Base-by-base conservation (phyloP, 2,888 invertebrate species). In the Torymus tubicola region DNA sequence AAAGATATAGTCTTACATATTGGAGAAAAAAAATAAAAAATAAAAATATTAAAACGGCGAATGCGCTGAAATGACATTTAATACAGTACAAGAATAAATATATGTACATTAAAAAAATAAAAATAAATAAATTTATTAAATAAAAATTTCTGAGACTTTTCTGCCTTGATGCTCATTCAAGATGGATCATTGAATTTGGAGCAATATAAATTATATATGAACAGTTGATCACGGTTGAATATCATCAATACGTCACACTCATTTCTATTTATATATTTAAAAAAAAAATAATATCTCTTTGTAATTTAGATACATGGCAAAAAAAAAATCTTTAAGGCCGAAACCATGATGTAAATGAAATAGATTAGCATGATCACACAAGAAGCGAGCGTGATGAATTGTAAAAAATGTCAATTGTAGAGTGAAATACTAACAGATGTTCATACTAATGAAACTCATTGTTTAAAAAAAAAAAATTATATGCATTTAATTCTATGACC, bases 281-380 rank as follows among this genome's bases (percentile, higher is more conserved):
- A 65, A 74, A 50, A 53, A 31, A 65, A 79, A 57, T 14, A 60
- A n/a, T 50, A 60, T 18, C 42, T n/a, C 18, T 60, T 53, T 52
- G n/a, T 61, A 4, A 53, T 21, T 68, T 24, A 3, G 61, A 61
- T 50, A 61, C 60, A 61, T 71, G 18, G 14, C 50, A 67, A 61
- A 42, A 53, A 69, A 77, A 70, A 69, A 76, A 70, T 81, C 72
- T 82, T 61, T 73, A 69, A 42, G 64, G 65, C 57, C 73, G 68
- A 81, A 80, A 81, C 72, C 76, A 68, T 65, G 76, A 80, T 78
- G 80, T 70, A 80, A 83, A 83, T 84, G 84, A 83, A 82, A 63
- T 81, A 70, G 57, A 82, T 84, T 85, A 84, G 84, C 83, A 81
- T 82, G 78, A 83, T 42, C 83, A 84, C 77, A 84, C 83, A 82